Percentiles rank a stretch among this genome's conserved stretches.
phyloP scores from a whole-genome alignment of 2,797 vertebrate genomes.

The Falco berigora region DNA sequence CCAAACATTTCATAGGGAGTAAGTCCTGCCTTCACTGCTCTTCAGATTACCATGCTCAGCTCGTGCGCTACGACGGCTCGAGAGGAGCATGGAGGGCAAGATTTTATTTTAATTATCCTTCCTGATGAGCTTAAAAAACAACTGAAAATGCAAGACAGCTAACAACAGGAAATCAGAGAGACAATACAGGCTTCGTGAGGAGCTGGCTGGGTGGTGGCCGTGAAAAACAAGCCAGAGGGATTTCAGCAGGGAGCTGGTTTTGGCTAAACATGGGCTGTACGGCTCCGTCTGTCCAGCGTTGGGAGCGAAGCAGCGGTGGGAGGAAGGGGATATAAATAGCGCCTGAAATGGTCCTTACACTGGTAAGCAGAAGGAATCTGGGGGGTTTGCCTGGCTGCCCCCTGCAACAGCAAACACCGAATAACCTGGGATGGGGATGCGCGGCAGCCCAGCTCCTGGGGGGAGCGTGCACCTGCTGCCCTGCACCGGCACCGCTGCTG shows the following conservation, averaged over 20 bases:
- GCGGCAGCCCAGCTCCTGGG: not conserved
- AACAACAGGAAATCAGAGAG: not conserved
- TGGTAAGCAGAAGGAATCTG: not conserved
- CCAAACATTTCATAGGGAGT: not conserved
- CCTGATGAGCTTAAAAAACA: constrained; percentile 31
- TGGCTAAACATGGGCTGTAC: not conserved
- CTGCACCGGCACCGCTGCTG: not conserved
- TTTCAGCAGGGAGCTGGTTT: not conserved
- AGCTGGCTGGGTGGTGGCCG: not conserved
- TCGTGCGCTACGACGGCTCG: not conserved
- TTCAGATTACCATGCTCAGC: not conserved
- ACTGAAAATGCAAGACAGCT: constrained; percentile 12
- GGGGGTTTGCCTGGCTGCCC: not conserved
- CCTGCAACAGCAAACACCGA: not conserved
- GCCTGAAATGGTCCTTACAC: not conserved
- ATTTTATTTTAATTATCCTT: constrained; percentile 25
- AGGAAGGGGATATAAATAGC: not conserved
- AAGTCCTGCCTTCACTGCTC: not conserved
- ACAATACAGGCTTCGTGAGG: not conserved
- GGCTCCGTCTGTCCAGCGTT: not conserved
- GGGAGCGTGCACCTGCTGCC: not conserved
- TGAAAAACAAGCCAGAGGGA: not conserved
- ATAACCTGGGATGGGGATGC: no score
- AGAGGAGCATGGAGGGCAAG: not conserved
- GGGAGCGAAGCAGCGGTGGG: not conserved